Conservation (phyloP, 1,140 invertebrate genomes). For the Vollenhovia emeryi region DNA sequence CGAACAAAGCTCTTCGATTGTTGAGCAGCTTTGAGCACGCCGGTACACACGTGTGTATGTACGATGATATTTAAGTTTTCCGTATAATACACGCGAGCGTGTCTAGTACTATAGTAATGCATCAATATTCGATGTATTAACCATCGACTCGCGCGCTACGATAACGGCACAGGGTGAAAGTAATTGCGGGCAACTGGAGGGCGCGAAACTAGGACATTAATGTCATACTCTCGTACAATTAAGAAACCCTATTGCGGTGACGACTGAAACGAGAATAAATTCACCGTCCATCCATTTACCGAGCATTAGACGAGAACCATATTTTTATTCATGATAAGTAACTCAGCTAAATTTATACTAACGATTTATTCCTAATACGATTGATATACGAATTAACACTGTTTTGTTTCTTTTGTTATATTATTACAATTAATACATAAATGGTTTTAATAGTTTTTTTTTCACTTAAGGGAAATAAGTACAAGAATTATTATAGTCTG, state of each 20-base stretch:
- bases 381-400: background rate
- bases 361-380: background rate
- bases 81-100: background rate
- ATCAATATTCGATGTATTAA: constrained; percentile 24
- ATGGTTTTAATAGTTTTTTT: background rate
- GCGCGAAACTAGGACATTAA: constrained; percentile 79
- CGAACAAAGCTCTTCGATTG: constrained; percentile 5
- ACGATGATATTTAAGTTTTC: constrained; percentile 11
- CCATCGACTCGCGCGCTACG: constrained; percentile 55
- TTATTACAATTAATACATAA: background rate
- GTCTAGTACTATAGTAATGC: background rate
- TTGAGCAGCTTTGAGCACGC: background rate
- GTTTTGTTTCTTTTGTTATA: background rate
- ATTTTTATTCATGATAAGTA: background rate
- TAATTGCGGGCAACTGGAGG: constrained; percentile 76
- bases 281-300: constrained; percentile 58
- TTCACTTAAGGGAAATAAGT: background rate
- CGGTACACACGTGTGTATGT: background rate
- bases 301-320: background rate
- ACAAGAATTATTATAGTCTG: background rate
- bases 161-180: constrained; percentile 76
- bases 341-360: background rate
- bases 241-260: constrained; percentile 80
- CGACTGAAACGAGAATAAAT: constrained; percentile 77
- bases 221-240: constrained; percentile 78